These are phyloP conservation scores for Decapterus maruadsi DNA, from an alignment of 2,797 vertebrate species.

Conservation along the genomic window DNA sequence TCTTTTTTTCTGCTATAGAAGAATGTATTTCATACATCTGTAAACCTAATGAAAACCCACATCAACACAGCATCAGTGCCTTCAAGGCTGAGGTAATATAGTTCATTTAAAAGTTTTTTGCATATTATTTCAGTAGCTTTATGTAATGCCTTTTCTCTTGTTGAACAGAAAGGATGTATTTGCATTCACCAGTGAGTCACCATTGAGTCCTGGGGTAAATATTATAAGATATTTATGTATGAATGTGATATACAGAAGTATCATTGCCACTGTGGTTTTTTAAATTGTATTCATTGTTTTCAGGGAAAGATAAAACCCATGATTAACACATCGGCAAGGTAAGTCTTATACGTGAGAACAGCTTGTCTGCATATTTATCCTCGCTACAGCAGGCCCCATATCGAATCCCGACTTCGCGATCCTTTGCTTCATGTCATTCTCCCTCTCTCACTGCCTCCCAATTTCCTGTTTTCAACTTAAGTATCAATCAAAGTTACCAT, in stretches of 20 bases:
- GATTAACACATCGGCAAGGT: conserved; percentile 72
- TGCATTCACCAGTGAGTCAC: conserved; percentile 86
- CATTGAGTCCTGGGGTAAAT: conserved; percentile 86
- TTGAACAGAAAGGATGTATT: conserved; percentile 89
- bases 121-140: conserved; percentile 24
- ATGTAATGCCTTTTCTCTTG: conserved; percentile 26
- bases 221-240: not conserved
- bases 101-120: not conserved
- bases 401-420: too few species aligned
- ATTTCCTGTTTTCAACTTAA: too few species aligned
- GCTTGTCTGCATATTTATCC: not conserved
- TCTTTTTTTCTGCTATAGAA: conserved; percentile 57
- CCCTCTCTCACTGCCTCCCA: too few species aligned
- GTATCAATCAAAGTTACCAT: too few species aligned
- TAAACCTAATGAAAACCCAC: conserved; percentile 48
- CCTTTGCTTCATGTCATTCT: too few species aligned
- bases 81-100: conserved; percentile 62
- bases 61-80: conserved; percentile 49
- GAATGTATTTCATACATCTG: conserved; percentile 29
- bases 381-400: too few species aligned
- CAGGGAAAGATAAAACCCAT: conserved; percentile 64
- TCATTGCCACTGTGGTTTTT: not conserved
- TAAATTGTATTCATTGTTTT: conserved; percentile 44
- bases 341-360: conserved; percentile 18
- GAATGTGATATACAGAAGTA: not conserved